Evolutionary conservation across 2,888 invertebrate genomes (phyloP), one percentile per base, ranked within the genome.

Genomic region (Apoda limacodes): DNA sequence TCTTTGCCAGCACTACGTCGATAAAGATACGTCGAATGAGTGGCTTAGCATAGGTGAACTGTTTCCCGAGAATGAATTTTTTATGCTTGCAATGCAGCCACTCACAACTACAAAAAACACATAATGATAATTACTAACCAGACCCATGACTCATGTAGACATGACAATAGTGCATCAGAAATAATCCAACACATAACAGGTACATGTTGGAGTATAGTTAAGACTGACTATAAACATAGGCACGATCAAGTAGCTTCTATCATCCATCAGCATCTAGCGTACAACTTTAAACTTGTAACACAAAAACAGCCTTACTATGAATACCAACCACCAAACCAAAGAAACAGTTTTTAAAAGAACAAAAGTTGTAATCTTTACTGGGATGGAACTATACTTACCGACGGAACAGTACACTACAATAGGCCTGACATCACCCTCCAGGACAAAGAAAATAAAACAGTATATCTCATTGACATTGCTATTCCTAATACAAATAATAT

Each of bases 101-200:
- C n/a, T n/a, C n/a, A n/a, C n/a, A n/a, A n/a, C n/a, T n/a, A n/a
- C n/a, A n/a, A n/a, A n/a, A n/a, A n/a, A n/a, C n/a, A n/a, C n/a
- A n/a, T n/a, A n/a, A n/a, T n/a, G n/a, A n/a, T n/a, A n/a, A n/a
- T n/a, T n/a, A n/a, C n/a, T n/a, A n/a, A n/a, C n/a, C n/a, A n/a
- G n/a, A n/a, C n/a, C n/a, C n/a, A n/a, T n/a, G n/a, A n/a, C n/a
- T n/a, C n/a, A n/a, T n/a, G n/a, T n/a, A n/a, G n/a, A n/a, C n/a
- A 23, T 23, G 35, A 30, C 14, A 24, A 35, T 15, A 33, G 30
- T 9, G 3, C 25, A 2, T 28, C 24, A 5, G 28, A 32, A 21
- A 34, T 22, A 7, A 34, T 34, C 2, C 34, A 34, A 25, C 34
- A 34, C 13, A 23, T 34, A 5, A 35, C 35, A 25, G 35, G 35